Percentiles rank a stretch among this genome's conserved stretches.
Evolutionary conservation across 2,797 vertebrate genomes (phyloP).

Genomic region (Siniperca scherzeri): DNA sequence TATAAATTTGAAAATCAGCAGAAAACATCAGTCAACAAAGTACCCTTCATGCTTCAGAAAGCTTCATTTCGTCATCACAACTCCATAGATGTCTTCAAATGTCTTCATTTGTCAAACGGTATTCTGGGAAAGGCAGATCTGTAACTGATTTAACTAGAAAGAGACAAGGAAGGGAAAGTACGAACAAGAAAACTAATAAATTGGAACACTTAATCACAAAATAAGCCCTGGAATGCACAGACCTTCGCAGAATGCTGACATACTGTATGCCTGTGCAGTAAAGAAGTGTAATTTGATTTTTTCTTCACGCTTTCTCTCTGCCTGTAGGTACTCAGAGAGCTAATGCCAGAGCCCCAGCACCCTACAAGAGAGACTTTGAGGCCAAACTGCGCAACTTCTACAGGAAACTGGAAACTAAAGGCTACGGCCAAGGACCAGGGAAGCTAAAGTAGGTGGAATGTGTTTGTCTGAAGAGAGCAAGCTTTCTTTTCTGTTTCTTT

Average conservation of each 20-base stretch:
- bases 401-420: slow-evolving; percentile 97
- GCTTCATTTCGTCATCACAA: neutral
- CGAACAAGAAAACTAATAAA: neutral
- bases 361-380: slow-evolving; percentile 98
- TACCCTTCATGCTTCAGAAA: neutral
- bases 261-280: neutral
- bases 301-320: neutral
- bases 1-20: too few species aligned
- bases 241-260: neutral
- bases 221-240: neutral
- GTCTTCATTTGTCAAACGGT: neutral
- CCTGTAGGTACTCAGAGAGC: slow-evolving; percentile 93
- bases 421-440: slow-evolving; percentile 97
- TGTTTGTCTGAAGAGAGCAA: neutral
- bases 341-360: slow-evolving; percentile 95
- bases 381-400: slow-evolving; percentile 98
- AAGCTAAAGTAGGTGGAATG: slow-evolving; percentile 92
- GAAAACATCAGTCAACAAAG: too few species aligned
- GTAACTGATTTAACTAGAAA: neutral
- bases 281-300: neutral
- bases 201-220: neutral
- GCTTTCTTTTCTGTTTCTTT: neutral
- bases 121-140: neutral
- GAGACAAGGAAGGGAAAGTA: too few species aligned
- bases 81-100: neutral